These are phyloP conservation scores for Steatocranus sp. DNA, from an alignment of 2,797 vertebrate genomes.

Conservation along the genomic window DNA sequence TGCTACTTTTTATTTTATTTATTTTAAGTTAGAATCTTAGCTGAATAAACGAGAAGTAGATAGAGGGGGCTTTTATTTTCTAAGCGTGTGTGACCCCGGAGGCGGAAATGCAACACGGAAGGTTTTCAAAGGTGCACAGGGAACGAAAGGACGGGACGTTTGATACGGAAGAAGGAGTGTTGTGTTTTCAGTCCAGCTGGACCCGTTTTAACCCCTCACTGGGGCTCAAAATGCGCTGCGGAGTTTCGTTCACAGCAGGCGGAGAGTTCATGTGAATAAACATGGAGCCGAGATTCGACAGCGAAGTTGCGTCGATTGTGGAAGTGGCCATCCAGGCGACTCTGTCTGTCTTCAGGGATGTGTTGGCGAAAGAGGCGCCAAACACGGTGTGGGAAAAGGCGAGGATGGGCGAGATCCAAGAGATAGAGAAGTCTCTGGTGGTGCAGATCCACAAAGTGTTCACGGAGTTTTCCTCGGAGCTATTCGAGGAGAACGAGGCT, in stretches of 20 bases:
- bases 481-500: slow-evolving; percentile 61
- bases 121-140: not conserved
- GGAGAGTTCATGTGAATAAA: not conserved
- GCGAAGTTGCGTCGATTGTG: slow-evolving; percentile 52
- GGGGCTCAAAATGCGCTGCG: not conserved
- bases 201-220: rapidly evolving
- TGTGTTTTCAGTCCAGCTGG: not conserved
- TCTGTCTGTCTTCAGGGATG: slow-evolving; percentile 45
- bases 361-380: slow-evolving; percentile 34
- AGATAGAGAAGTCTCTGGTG: slow-evolving; percentile 46
- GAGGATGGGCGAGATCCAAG: slow-evolving; percentile 13
- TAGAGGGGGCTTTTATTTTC: not conserved
- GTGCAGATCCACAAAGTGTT: slow-evolving; percentile 41
- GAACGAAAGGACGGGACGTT: not conserved
- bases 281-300: slow-evolving; percentile 52
- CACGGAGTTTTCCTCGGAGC: slow-evolving; percentile 38
- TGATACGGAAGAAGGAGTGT: not conserved
- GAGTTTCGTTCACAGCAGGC: rapidly evolving
- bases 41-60: not conserved
- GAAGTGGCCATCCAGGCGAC: slow-evolving; percentile 51
- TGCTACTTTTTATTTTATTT: not conserved
- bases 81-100: not conserved
- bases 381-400: slow-evolving; percentile 1
- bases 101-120: slow-evolving; percentile 32
- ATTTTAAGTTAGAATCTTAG: not conserved